phyloP scores from a whole-genome alignment of 2,113 vertebrate species.

The Myanophis thanlyinensis region DNA sequence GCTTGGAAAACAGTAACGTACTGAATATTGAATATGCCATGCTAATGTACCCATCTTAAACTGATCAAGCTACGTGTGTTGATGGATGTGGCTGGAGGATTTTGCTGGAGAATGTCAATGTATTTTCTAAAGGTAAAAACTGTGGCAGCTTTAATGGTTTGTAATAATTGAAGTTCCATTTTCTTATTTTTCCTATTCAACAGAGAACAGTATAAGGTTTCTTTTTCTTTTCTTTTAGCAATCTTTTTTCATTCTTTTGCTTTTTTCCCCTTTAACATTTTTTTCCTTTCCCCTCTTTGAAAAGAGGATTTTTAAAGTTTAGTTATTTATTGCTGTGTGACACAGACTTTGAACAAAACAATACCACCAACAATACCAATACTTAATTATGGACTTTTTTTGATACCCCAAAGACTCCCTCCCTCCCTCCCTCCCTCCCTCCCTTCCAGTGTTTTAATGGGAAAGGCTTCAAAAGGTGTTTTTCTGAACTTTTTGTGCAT shows the following conservation, averaged over 20 bases:
- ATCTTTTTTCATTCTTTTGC: background rate
- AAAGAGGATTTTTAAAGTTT: constrained; percentile 16
- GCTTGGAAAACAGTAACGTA: background rate
- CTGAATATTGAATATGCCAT: background rate
- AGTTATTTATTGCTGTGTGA: constrained; percentile 8
- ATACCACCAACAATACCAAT: background rate
- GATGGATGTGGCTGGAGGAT: background rate
- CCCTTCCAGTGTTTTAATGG: background rate
- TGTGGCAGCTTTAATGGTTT: constrained; percentile 11
- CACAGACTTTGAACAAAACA: constrained; percentile 9
- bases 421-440: background rate
- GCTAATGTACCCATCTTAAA: background rate
- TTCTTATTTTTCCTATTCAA: constrained; percentile 24
- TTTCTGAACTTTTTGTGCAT: background rate
- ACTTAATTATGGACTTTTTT: background rate
- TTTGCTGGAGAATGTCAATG: background rate
- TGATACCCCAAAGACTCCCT: background rate
- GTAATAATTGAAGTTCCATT: constrained; percentile 19
- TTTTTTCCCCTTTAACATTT: background rate
- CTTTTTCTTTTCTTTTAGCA: background rate
- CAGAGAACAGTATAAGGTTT: background rate
- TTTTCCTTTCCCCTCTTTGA: background rate
- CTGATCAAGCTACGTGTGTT: background rate
- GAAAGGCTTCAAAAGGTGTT: background rate
- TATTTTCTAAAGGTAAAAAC: constrained; percentile 4